Evolutionary conservation across 2,888 invertebrate species (phyloP).

Genomic region (Chrysolina oricalcia): DNA sequence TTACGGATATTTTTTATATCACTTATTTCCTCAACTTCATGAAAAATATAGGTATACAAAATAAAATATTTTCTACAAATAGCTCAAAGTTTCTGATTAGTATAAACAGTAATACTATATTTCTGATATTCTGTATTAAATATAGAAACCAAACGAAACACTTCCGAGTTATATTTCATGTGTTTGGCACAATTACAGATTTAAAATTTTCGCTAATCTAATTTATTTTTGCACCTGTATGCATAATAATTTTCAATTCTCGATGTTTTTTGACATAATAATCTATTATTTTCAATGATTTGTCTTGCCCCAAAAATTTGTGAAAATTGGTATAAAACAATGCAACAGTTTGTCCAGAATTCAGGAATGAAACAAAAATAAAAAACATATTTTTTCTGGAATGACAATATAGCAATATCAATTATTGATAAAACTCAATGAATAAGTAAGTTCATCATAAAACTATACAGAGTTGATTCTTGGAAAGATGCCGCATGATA

Average conservation of each 20-base stretch:
- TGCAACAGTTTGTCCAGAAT: too few relatives aligned
- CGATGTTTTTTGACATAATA: background rate
- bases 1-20: conserved; percentile 22
- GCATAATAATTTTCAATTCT: background rate
- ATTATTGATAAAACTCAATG: too few relatives aligned
- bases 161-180: background rate
- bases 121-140: conserved; percentile 5
- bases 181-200: conserved; percentile 5
- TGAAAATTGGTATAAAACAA: too few relatives aligned
- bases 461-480: too few relatives aligned
- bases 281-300: background rate
- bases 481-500: too few relatives aligned
- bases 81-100: background rate
- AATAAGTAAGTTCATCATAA: too few relatives aligned
- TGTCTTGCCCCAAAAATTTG: too few relatives aligned
- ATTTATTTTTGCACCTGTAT: background rate
- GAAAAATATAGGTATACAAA: background rate
- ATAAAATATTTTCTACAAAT: background rate
- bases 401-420: too few relatives aligned
- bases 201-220: background rate
- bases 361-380: too few relatives aligned
- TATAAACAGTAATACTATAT: background rate
- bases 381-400: too few relatives aligned
- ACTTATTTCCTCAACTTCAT: conserved; percentile 5
- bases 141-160: background rate